Conservation (phyloP, 2,113 vertebrate species). For the Onychorhynchus coronatus region DNA sequence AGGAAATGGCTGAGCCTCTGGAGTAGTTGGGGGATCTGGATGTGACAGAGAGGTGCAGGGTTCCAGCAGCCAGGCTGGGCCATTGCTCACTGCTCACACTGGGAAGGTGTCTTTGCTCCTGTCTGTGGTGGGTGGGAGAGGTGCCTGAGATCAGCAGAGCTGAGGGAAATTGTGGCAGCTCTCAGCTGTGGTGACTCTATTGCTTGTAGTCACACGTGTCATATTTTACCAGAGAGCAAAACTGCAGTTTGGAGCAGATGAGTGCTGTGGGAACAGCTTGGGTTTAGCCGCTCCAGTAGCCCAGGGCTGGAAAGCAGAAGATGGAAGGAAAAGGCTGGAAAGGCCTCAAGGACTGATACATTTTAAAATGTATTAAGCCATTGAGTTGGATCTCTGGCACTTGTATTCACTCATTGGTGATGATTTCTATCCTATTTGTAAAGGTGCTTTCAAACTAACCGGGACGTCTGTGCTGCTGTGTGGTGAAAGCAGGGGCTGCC, state of each 20-base stretch:
- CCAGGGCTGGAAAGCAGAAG: not conserved
- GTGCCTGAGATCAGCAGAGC: not conserved
- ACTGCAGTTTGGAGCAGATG: not conserved
- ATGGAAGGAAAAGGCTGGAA: not conserved
- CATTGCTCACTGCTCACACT: fast-evolving
- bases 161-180: not conserved
- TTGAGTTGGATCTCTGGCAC: not conserved
- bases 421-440: not conserved
- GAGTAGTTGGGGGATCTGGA: not conserved
- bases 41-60: fast-evolving
- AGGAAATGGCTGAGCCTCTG: fast-evolving
- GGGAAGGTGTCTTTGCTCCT: not conserved
- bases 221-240: not conserved
- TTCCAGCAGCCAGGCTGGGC: not conserved
- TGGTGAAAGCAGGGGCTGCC: not conserved
- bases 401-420: not conserved
- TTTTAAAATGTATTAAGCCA: not conserved
- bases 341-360: not conserved
- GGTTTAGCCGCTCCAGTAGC: not conserved
- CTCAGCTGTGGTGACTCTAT: not conserved
- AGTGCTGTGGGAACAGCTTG: conserved; percentile 17
- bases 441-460: not conserved
- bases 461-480: not conserved
- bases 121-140: not conserved
- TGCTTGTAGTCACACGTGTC: not conserved